Evolutionary conservation across 2,113 vertebrate genomes (phyloP), one percentile per base, ranked within the genome.

Genomic region (Acrocephalus kingi): DNA sequence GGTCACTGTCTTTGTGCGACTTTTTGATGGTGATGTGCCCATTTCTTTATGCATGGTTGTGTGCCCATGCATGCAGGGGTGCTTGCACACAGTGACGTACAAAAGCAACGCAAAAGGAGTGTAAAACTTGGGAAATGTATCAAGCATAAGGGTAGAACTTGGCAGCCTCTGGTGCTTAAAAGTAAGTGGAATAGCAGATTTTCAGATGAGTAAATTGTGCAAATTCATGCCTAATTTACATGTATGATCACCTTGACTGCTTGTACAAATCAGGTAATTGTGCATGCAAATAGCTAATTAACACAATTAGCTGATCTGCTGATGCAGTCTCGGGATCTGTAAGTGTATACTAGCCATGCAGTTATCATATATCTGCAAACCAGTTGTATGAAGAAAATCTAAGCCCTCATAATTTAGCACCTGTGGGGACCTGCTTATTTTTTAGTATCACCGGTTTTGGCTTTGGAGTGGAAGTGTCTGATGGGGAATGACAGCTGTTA

Each of bases 241-340:
- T 84, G 54, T 86, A 61, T 4, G 25, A 84, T 95, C 93, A 96
- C 92, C 88, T 96, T 95, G 80, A 92, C 93, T 95, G 69, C 92
- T 96, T 96, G 96, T 95, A 96, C 94, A 95, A 94, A 95, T 96
- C 84, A 43, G 84, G 92, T 96, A 96, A 96, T 97, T 96, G 94
- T 0, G 83, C 93, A 94, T 95, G 90, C 76, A 95, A 87, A 94
- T 93, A 90, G 66, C 92, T 94, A 94, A 96, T 97, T 97, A 96
- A 91, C 84, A 89, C 85, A 95, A 95, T 96, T 95, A 97, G 83
- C 73, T 4, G 54, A 93, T 95, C 80, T 87, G 58, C 54, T 84
- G 79, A 73, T 96, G 86, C 66, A 82, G 58, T 72, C 56, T 92
- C 4, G 1, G 80, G 79, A 75, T 94, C 30, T 93, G 12, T 90